A percentile compares a stretch with the other conserved stretches of the same genome.
Evolutionary conservation across 2,113 vertebrate species (phyloP).

Genomic region (Alces alces): DNA sequence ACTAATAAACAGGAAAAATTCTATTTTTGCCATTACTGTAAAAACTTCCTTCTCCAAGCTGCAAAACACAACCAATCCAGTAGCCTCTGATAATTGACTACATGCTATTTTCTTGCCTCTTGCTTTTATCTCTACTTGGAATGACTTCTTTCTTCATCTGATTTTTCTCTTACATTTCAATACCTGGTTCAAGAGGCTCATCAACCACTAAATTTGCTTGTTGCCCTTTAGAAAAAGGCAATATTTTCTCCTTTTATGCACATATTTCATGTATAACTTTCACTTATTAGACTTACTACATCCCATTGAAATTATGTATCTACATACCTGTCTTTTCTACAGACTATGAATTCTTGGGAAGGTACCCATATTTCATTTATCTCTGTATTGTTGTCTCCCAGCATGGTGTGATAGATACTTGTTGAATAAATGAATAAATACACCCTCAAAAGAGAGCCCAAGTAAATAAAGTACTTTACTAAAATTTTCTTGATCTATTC

Average conservation of each 20-base stretch:
- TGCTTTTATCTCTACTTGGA: not conserved
- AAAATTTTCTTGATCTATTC: not conserved
- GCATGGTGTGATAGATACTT: not conserved
- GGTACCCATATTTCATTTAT: not conserved
- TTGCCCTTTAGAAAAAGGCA: not conserved
- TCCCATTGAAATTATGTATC: not conserved
- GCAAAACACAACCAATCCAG: not conserved
- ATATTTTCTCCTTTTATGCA: not conserved
- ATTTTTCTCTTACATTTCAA: constrained; percentile 17
- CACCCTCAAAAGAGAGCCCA: not conserved
- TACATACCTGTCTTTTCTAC: not conserved
- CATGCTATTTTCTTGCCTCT: not conserved
- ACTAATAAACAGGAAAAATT: not conserved
- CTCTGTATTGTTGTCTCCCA: not conserved
- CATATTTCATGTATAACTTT: not conserved
- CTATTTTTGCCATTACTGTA: not conserved
- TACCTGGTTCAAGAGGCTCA: not conserved
- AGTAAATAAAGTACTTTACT: not conserved
- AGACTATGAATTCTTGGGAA: not conserved
- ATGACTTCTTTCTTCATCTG: not conserved
- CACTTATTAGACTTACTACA: not conserved
- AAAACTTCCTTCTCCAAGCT: not conserved
- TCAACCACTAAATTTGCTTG: not conserved
- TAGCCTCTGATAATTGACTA: not conserved
- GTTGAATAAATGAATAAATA: not conserved